These are phyloP conservation scores for Cerastis rubricosa DNA, from an alignment of 2,888 invertebrate genomes.

Conservation along the genomic window DNA sequence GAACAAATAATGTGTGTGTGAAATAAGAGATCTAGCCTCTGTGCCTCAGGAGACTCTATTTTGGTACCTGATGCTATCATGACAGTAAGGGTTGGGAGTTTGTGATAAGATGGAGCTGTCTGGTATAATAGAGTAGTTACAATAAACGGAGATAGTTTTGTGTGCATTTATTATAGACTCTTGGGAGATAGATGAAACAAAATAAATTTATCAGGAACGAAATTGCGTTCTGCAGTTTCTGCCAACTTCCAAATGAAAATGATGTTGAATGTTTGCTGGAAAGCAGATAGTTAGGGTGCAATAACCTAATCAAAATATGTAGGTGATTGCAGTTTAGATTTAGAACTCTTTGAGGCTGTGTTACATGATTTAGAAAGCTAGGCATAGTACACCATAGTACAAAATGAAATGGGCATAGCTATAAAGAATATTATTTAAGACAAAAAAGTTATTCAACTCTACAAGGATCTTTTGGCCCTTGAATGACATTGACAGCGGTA, in stretches of 20 bases:
- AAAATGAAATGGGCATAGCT: neutral
- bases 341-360: too few relatives aligned
- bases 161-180: neutral
- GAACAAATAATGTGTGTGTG: conserved; percentile 43
- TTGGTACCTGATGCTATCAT: conserved; percentile 43
- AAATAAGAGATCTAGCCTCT: conserved; percentile 57
- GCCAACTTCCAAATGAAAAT: too few relatives aligned
- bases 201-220: neutral
- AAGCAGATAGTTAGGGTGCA: too few relatives aligned
- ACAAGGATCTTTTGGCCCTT: neutral
- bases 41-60: conserved; percentile 35
- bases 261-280: too few relatives aligned
- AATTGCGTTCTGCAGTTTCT: too few relatives aligned
- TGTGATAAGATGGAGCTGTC: conserved; percentile 15
- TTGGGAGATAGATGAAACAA: neutral
- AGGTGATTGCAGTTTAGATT: too few relatives aligned
- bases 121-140: too few relatives aligned
- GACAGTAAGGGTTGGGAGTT: conserved; percentile 23
- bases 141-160: neutral
- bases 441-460: neutral
- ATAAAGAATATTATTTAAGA: neutral
- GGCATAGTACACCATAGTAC: neutral
- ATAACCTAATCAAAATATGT: too few relatives aligned
- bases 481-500: neutral
- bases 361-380: too few relatives aligned